Evolutionary conservation across 2,888 invertebrate genomes (phyloP).

Genomic region (Silvanus unidentatus): DNA sequence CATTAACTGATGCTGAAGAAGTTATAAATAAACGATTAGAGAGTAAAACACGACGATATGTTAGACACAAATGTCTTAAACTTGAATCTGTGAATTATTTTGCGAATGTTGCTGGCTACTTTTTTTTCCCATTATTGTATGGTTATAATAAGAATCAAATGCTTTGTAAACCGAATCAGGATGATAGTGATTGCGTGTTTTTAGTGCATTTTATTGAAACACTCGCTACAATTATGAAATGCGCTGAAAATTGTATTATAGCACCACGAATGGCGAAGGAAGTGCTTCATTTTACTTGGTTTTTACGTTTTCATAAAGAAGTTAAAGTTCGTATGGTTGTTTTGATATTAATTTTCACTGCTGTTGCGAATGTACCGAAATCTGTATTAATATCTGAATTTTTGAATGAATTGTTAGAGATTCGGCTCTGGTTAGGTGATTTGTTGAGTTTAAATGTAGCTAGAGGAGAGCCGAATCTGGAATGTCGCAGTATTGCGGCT

Average conservation of each 20-base stretch:
- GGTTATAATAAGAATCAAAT: constrained; percentile 59
- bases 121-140: constrained; percentile 76
- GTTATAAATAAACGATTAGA: constrained; percentile 64
- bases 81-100: constrained; percentile 59
- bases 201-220: constrained; percentile 66
- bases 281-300: constrained; percentile 61
- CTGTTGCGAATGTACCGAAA: constrained; percentile 57
- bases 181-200: constrained; percentile 61
- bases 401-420: constrained; percentile 57
- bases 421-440: constrained; percentile 62
- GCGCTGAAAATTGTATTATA: constrained; percentile 62
- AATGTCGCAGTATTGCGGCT: constrained; percentile 58
- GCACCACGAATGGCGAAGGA: constrained; percentile 64
- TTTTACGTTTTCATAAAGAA: constrained; percentile 61
- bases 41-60: constrained; percentile 64
- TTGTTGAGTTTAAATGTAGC: constrained; percentile 52
- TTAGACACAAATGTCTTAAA: constrained; percentile 31
- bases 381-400: constrained; percentile 55
- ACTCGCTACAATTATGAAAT: constrained; percentile 59
- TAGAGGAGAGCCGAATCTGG: constrained; percentile 59
- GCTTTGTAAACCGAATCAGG: constrained; percentile 49
- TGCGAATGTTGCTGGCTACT: constrained; percentile 66
- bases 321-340: constrained; percentile 60
- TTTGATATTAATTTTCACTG: constrained; percentile 62
- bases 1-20: constrained; percentile 47